A percentile compares a stretch with the other conserved stretches of the same genome.
These are phyloP conservation scores for Leptopterna dolabrata DNA, from an alignment of 2,888 invertebrate genomes.

Conservation along the genomic window DNA sequence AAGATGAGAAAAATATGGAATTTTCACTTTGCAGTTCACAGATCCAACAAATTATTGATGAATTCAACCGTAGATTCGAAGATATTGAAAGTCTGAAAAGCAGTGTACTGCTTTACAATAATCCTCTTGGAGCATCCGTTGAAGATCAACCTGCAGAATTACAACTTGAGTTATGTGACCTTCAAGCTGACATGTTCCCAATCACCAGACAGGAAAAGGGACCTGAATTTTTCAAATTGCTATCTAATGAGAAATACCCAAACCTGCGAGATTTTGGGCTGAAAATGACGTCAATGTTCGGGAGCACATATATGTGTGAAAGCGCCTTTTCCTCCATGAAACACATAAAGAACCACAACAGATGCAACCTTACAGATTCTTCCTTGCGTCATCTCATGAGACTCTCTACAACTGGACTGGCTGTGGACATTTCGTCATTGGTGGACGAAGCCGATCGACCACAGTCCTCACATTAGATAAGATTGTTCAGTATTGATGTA, in stretches of 20 bases:
- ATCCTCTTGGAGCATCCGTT: neutral
- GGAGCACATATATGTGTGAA: neutral
- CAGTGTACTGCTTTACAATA: neutral
- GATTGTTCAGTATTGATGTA: too few species aligned
- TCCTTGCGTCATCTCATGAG: neutral
- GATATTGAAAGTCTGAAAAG: too few species aligned
- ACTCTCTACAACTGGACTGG: neutral
- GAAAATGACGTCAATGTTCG: neutral
- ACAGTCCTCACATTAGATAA: too few species aligned
- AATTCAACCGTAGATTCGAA: too few species aligned
- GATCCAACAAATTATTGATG: neutral
- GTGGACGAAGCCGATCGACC: neutral
- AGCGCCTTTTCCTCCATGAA: neutral
- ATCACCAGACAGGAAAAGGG: neutral
- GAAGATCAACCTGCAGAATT: neutral
- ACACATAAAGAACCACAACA: neutral
- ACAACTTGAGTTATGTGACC: neutral
- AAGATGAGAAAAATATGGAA: too few species aligned
- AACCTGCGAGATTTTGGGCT: too few species aligned
- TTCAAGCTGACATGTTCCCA: neutral
- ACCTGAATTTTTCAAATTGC: neutral
- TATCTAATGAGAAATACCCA: too few species aligned
- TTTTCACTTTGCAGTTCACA: neutral
- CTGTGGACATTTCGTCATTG: neutral
- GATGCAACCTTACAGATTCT: neutral